Evolutionary conservation across 1,140 invertebrate genomes (phyloP).

Genomic region (Zaprionus ornatus): DNA sequence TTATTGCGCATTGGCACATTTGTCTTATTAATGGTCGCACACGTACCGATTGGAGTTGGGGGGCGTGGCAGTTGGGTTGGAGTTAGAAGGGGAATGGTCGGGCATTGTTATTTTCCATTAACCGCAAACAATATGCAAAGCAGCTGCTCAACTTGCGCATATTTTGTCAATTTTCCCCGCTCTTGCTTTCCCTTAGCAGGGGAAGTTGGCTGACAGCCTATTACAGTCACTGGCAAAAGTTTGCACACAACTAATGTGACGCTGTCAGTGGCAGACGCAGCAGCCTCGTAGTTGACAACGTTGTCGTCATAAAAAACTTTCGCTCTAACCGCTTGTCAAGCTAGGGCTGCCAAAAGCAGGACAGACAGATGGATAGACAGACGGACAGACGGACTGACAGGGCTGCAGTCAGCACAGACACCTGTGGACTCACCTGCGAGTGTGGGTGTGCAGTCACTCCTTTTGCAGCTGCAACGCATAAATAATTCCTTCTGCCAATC

Average conservation of each 20-base stretch:
- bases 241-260: constrained; percentile 12
- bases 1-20: constrained; percentile 18
- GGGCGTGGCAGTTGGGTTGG: neutral
- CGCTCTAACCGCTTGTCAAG: constrained; percentile 21
- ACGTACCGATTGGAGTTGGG: neutral
- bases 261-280: constrained; percentile 33
- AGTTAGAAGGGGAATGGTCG: neutral
- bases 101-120: constrained; percentile 34
- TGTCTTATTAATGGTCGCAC: constrained; percentile 17
- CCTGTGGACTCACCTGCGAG: neutral
- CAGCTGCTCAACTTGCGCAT: constrained; percentile 19
- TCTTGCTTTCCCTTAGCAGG: too few species aligned
- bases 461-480: neutral
- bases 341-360: constrained; percentile 12
- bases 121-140: constrained; percentile 7
- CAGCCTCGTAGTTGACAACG: neutral
- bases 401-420: constrained; percentile 2
- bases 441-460: too few species aligned
- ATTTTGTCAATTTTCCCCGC: constrained; percentile 13
- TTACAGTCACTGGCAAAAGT: neutral
- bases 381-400: neutral
- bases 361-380: neutral
- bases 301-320: constrained; percentile 43
- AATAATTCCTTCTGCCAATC: constrained; percentile 15
- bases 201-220: neutral